Evolutionary conservation across 2,888 invertebrate genomes (phyloP).

Genomic region (Cryptosula pallasiana): DNA sequence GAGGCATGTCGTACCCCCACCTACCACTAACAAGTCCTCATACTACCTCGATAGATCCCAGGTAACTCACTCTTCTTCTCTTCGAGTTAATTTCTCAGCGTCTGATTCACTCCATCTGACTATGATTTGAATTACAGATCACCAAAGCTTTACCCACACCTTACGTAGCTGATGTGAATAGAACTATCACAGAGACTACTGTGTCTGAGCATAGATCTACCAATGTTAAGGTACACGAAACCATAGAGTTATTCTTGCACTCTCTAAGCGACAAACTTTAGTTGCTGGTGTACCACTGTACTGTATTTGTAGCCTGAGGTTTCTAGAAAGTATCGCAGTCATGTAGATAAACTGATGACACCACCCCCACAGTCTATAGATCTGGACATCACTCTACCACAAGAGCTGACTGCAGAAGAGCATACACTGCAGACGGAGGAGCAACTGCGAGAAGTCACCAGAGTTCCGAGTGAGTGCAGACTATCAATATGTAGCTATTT

Average conservation of each 20-base stretch:
- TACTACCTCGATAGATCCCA: background rate
- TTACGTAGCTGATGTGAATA: background rate
- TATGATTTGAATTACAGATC: too few species aligned
- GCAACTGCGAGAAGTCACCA: background rate
- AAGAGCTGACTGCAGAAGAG: background rate
- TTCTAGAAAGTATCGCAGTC: background rate
- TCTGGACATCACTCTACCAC: conserved; percentile 3
- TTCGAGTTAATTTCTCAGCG: too few species aligned
- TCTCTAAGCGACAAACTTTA: too few species aligned
- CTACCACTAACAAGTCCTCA: background rate
- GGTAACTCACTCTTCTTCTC: too few species aligned
- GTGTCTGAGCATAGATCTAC: conserved; percentile 14
- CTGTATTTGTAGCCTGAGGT: background rate
- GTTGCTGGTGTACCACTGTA: too few species aligned
- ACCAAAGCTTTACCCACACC: background rate
- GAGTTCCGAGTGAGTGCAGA: background rate
- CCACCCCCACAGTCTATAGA: conserved; percentile 1
- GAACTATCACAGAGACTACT: conserved; percentile 10
- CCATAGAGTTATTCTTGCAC: too few species aligned
- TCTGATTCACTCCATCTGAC: too few species aligned
- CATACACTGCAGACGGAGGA: background rate
- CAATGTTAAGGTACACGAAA: background rate
- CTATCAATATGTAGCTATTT: too few species aligned
- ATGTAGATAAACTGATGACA: background rate
- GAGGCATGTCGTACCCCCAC: background rate